Percentiles rank a stretch among this genome's conserved stretches.
These are phyloP conservation scores for Byasa hedistus DNA, from an alignment of 2,888 invertebrate species.

Conservation along the genomic window DNA sequence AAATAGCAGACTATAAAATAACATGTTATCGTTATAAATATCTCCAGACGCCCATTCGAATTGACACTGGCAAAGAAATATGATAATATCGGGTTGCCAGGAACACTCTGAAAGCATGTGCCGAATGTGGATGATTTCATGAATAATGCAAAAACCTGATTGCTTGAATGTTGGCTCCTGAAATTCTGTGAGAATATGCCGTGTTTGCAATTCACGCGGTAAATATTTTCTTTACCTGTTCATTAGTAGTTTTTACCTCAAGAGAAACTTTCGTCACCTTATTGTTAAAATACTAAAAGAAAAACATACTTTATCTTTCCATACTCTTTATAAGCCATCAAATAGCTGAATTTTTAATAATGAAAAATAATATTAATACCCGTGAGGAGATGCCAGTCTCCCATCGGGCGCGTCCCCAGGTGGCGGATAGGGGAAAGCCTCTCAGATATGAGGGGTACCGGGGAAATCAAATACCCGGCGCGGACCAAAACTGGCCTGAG, in stretches of 20 bases:
- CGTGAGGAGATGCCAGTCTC: too few relatives aligned
- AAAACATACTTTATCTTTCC: too few relatives aligned
- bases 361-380: too few relatives aligned
- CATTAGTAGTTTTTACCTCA: background rate
- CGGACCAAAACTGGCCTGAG: too few relatives aligned
- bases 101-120: constrained; percentile 49
- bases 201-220: constrained; percentile 26
- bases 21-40: constrained; percentile 1
- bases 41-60: background rate
- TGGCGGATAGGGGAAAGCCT: too few relatives aligned
- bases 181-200: constrained; percentile 23
- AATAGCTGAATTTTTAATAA: too few relatives aligned
- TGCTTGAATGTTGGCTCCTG: constrained; percentile 45
- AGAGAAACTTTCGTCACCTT: background rate
- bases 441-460: too few relatives aligned
- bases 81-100: constrained; percentile 19
- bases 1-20: background rate
- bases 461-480: too few relatives aligned
- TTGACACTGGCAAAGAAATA: constrained; percentile 21
- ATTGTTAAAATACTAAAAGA: background rate
- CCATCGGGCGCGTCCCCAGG: too few relatives aligned
- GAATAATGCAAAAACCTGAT: constrained; percentile 76
- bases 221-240: constrained; percentile 26
- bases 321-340: too few relatives aligned
- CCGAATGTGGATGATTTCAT: constrained; percentile 67